phyloP scores from a whole-genome alignment of 2,113 vertebrate genomes.

The Serilophus lunatus region DNA sequence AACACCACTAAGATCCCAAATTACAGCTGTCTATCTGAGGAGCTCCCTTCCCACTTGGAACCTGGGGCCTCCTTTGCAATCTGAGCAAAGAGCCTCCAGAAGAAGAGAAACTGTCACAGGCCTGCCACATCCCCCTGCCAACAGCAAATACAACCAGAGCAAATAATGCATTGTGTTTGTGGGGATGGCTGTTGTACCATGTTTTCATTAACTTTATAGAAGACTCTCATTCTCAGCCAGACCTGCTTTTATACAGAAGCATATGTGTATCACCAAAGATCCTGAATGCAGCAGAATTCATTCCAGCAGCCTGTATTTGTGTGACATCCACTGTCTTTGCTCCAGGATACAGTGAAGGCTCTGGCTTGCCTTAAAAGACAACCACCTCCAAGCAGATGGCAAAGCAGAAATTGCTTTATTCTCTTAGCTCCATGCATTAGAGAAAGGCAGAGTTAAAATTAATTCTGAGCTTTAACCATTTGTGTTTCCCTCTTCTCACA shows the following conservation, averaged over 20 bases:
- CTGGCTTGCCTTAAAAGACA: not conserved
- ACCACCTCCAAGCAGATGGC: not conserved
- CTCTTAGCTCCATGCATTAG: not conserved
- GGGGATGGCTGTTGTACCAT: fast-evolving
- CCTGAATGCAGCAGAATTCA: not conserved
- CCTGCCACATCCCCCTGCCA: not conserved
- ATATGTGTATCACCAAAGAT: not conserved
- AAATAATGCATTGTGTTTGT: fast-evolving
- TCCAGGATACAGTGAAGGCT: not conserved
- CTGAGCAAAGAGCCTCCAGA: not conserved
- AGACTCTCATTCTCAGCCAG: not conserved
- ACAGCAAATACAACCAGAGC: not conserved
- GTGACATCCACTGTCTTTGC: not conserved
- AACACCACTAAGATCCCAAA: not conserved
- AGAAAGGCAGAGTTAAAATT: not conserved
- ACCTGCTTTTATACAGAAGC: not conserved
- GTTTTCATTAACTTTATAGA: not conserved
- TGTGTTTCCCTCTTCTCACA: not conserved
- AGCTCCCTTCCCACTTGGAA: not conserved
- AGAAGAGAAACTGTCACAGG: not conserved
- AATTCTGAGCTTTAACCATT: not conserved
- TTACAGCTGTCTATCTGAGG: not conserved
- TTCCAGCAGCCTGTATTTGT: not conserved
- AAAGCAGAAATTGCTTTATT: not conserved
- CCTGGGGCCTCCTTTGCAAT: not conserved